Percentiles rank a stretch among this genome's conserved stretches.
phyloP scores from a whole-genome alignment of 2,797 vertebrate genomes.

The Crypturellus tataupa region DNA sequence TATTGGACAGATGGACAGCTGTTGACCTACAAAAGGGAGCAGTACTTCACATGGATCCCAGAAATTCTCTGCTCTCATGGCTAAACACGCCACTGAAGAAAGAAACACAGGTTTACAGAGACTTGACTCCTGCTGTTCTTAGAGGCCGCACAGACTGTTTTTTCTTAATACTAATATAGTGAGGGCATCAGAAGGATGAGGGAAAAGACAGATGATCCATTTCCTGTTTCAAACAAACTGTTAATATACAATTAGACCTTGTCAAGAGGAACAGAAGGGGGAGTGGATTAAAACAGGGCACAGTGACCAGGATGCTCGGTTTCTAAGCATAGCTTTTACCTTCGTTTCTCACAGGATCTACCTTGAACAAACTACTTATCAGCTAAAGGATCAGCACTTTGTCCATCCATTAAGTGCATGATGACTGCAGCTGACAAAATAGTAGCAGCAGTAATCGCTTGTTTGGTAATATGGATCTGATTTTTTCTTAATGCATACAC shows the following conservation, averaged over 20 bases:
- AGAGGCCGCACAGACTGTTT: neutral
- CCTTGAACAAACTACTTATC: neutral
- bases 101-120: neutral
- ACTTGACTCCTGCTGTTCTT: neutral
- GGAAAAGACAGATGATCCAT: neutral
- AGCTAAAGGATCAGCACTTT: neutral
- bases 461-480: neutral
- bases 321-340: neutral
- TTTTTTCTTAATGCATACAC: neutral
- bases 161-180: neutral
- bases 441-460: accelerated
- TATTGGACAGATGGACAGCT: neutral
- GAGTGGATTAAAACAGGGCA: neutral
- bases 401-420: neutral
- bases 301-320: neutral
- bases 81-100: neutral
- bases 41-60: neutral
- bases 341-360: neutral
- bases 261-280: neutral
- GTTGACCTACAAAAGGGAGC: no score
- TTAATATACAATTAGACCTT: neutral
- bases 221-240: neutral
- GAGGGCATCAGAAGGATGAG: neutral
- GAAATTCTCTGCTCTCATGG: neutral
- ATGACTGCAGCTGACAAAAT: neutral